Conservation (phyloP, 1,140 invertebrate genomes). For the Stratiolaelaps scimitus region DNA sequence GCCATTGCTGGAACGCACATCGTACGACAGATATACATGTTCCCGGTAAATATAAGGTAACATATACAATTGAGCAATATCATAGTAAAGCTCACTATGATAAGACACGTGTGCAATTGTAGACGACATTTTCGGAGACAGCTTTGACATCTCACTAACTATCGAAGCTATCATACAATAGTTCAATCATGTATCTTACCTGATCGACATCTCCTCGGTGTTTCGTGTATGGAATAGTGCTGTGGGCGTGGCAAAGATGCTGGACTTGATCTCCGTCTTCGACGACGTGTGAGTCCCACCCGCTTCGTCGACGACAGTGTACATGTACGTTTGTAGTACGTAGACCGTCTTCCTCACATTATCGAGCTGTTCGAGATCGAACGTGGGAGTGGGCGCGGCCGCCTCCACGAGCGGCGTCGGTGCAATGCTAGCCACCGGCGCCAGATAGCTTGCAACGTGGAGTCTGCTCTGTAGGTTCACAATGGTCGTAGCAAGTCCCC, state of each 20-base stretch:
- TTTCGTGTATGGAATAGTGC: background rate
- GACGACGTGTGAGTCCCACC: conserved; percentile 12
- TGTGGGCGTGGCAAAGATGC: conserved; percentile 2
- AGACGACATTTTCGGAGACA: too few species aligned
- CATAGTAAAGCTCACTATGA: too few species aligned
- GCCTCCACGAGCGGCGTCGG: background rate
- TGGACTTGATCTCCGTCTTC: conserved; percentile 21
- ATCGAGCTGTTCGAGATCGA: conserved; percentile 5
- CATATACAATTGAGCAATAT: too few species aligned
- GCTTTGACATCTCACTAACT: too few species aligned
- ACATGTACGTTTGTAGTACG: conserved; percentile 16
- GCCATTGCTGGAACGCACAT: conserved; percentile 13
- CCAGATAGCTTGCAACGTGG: background rate
- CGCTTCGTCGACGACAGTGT: conserved; percentile 23
- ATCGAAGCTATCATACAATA: too few species aligned
- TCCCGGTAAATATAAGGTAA: too few species aligned
- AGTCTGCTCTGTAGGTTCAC: conserved; percentile 23
- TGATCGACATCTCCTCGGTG: conserved; percentile 23
- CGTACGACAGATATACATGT: too few species aligned
- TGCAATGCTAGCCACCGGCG: background rate
- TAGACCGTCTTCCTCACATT: conserved; percentile 26
- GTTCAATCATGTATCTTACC: background rate
- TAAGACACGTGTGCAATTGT: too few species aligned
- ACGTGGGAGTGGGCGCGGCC: background rate
- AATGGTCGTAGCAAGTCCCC: conserved; percentile 1